phyloP scores from a whole-genome alignment of 2,888 invertebrate genomes.

The Trichopria drosophilae region DNA sequence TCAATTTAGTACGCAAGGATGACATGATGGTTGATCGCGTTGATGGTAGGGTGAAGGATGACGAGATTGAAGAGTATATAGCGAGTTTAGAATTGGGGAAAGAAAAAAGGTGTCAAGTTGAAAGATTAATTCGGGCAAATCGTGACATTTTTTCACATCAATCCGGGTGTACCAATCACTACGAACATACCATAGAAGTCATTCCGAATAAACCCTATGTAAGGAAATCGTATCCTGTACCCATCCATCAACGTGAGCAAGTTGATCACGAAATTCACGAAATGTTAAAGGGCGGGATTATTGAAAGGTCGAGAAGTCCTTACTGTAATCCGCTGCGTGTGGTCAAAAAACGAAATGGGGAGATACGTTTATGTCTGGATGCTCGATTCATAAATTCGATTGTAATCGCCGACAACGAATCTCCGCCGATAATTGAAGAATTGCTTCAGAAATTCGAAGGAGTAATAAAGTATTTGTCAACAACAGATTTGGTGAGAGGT shows the following conservation, averaged over 20 bases:
- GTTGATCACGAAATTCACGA: not conserved
- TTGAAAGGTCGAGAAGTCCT: conserved; percentile 1
- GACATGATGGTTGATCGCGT: too few relatives aligned
- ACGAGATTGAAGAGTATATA: too few relatives aligned
- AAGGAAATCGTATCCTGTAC: not conserved
- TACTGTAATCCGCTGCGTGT: too few relatives aligned
- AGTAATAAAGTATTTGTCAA: conserved; percentile 58
- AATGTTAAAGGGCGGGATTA: not conserved
- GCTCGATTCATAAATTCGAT: conserved; percentile 40
- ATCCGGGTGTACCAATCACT: not conserved
- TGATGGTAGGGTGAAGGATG: too few relatives aligned
- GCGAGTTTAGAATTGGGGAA: too few relatives aligned
- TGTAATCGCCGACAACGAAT: conserved; percentile 41
- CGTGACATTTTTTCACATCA: not conserved
- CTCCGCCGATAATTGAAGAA: conserved; percentile 28
- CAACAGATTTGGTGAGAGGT: too few relatives aligned
- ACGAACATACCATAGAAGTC: not conserved
- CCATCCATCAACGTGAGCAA: not conserved
- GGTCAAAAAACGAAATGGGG: conserved; percentile 41
- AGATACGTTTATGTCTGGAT: conserved; percentile 43
- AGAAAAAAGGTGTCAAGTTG: too few relatives aligned
- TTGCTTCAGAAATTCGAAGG: conserved; percentile 34
- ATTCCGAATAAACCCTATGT: not conserved
- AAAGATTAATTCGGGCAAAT: not conserved
- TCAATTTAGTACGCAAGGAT: too few relatives aligned